A percentile compares a stretch with the other conserved stretches of the same genome.
Conservation (phyloP, 2,888 invertebrate genomes). For the Auanema freiburgensis region DNA sequence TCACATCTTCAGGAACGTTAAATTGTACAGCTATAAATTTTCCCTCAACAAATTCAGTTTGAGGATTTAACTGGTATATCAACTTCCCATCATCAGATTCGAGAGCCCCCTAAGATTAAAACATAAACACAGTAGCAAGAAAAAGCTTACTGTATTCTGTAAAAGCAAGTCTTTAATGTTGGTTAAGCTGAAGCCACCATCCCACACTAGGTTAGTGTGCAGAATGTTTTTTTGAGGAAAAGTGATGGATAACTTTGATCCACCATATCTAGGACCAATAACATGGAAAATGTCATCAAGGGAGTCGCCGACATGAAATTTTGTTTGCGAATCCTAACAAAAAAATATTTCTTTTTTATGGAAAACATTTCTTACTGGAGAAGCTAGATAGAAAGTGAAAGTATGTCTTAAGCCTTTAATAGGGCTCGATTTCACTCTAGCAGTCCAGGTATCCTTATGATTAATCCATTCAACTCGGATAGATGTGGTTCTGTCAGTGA, state of each 20-base stretch:
- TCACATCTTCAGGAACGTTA: slow-evolving; percentile 26
- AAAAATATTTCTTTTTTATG: slow-evolving; percentile 18
- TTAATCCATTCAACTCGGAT: slow-evolving; percentile 39
- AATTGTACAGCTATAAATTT: slow-evolving; percentile 47
- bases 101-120: slow-evolving; percentile 9
- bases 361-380: slow-evolving; percentile 19
- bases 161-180: slow-evolving; percentile 29
- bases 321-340: slow-evolving; percentile 1
- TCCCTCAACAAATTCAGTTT: slow-evolving; percentile 17
- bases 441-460: slow-evolving; percentile 26
- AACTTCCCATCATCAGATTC: slow-evolving; percentile 9
- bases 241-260: slow-evolving; percentile 3
- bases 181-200: slow-evolving; percentile 24
- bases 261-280: neutral
- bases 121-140: neutral
- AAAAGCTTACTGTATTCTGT: slow-evolving; percentile 32
- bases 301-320: neutral
- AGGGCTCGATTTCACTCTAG: slow-evolving; percentile 25
- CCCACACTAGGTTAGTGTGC: slow-evolving; percentile 26
- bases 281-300: neutral
- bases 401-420: slow-evolving; percentile 25
- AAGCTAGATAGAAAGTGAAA: slow-evolving; percentile 36
- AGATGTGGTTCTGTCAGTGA: slow-evolving; percentile 24
- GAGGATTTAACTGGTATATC: slow-evolving; percentile 21
- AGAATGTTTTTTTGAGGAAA: neutral